Percentiles rank a stretch among this genome's conserved stretches.
phyloP scores from a whole-genome alignment of 2,113 vertebrate genomes.

The Phainopepla nitens region DNA sequence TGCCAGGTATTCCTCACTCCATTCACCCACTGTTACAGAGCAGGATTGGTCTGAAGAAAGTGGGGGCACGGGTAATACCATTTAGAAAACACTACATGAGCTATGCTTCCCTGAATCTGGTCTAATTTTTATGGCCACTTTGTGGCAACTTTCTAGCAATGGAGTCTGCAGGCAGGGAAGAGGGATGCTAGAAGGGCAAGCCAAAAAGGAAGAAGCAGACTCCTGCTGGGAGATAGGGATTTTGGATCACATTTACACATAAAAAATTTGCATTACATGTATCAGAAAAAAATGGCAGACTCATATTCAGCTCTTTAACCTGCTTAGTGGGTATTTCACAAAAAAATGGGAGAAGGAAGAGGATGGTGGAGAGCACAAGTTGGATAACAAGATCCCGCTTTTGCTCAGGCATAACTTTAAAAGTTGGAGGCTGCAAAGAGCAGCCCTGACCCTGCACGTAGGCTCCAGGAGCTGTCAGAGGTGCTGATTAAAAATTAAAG shows the following conservation, averaged over 20 bases:
- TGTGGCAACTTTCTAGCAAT: not conserved
- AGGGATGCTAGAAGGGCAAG: not conserved
- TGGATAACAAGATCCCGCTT: accelerated
- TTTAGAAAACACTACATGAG: not conserved
- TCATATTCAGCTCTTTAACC: not conserved
- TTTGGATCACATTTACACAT: not conserved
- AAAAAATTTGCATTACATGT: not conserved
- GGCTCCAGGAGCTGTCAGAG: not conserved
- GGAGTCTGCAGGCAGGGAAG: not conserved
- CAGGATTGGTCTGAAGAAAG: not conserved
- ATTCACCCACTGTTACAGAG: not conserved
- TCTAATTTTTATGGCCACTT: not conserved
- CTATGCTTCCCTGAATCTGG: not conserved
- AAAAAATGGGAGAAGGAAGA: not conserved
- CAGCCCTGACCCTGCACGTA: not conserved
- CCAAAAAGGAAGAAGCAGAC: not conserved
- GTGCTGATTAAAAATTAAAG: not conserved
- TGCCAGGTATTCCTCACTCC: not conserved
- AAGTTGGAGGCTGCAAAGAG: conserved; percentile 17
- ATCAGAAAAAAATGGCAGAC: not conserved
- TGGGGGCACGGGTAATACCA: not conserved
- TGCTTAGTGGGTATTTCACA: not conserved
- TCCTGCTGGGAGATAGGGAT: not conserved
- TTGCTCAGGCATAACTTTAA: not conserved
- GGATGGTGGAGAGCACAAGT: not conserved